Evolutionary conservation across 1,140 invertebrate species (phyloP).

Genomic region (Atopsyche davidsoni): DNA sequence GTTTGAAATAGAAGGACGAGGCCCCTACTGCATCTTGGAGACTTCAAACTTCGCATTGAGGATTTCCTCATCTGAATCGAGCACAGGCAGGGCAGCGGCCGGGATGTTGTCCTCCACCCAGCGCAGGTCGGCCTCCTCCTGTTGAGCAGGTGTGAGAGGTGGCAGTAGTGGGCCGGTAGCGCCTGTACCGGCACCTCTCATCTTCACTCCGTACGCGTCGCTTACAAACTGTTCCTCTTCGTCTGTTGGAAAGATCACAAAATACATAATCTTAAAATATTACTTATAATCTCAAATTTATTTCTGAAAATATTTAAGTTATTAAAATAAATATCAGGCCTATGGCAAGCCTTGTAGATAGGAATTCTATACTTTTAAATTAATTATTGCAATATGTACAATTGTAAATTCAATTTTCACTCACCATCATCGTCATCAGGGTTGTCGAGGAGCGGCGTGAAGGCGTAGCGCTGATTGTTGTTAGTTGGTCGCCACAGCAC

Average conservation of each 20-base stretch:
- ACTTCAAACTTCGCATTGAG: slow-evolving; percentile 85
- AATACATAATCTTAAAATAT: background rate
- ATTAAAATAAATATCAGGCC: background rate
- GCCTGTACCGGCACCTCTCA: slow-evolving; percentile 51
- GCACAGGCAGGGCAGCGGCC: slow-evolving; percentile 67
- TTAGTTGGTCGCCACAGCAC: slow-evolving; percentile 89
- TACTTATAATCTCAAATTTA: background rate
- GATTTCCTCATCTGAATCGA: slow-evolving; percentile 87
- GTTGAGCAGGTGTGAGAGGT: slow-evolving; percentile 41
- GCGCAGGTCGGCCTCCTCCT: slow-evolving; percentile 74
- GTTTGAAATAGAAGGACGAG: slow-evolving; percentile 7
- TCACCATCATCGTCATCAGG: slow-evolving; percentile 74
- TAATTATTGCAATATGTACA: background rate
- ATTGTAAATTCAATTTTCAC: no score
- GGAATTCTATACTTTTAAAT: no score
- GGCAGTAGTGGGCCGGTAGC: slow-evolving; percentile 16
- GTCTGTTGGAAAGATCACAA: slow-evolving; percentile 38
- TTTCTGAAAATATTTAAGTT: no score
- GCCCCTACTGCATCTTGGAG: slow-evolving; percentile 82
- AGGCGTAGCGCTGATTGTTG: slow-evolving; percentile 93
- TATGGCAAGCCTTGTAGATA: background rate
- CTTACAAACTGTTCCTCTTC: slow-evolving; percentile 78
- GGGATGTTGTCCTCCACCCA: slow-evolving; percentile 92
- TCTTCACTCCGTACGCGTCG: slow-evolving; percentile 79
- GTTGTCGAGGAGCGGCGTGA: slow-evolving; percentile 84